Conservation (phyloP, 92 coral and sea anemone species). For the Scolanthus callimorphus region DNA sequence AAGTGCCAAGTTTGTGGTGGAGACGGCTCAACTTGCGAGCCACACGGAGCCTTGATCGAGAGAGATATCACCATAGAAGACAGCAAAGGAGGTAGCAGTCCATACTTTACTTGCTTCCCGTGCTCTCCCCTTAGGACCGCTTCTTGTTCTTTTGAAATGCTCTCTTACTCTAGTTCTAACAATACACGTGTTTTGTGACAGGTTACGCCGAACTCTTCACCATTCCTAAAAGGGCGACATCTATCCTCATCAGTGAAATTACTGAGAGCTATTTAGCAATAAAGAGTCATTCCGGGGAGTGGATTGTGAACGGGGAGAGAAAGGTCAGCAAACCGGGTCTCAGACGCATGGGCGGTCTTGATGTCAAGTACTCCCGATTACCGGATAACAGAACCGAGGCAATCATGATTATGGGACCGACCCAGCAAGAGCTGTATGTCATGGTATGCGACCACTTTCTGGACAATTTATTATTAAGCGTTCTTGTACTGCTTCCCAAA, state of each 20-base stretch:
- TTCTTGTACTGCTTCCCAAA: too few species aligned
- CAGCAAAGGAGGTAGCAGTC: constrained; percentile 46
- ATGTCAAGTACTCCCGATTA: constrained; percentile 56
- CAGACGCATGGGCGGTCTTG: constrained; percentile 41
- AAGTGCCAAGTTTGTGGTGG: constrained; percentile 83
- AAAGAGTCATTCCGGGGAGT: constrained; percentile 55
- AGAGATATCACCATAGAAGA: constrained; percentile 42
- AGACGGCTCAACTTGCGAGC: constrained; percentile 59
- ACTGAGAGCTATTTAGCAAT: constrained; percentile 67
- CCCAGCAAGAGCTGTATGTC: constrained; percentile 52
- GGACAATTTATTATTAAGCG: too few species aligned
- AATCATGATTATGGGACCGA: constrained; percentile 69
- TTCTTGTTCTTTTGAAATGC: too few species aligned
- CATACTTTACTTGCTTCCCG: too few species aligned
- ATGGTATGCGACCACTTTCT: too few species aligned
- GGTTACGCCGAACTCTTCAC: constrained; percentile 64
- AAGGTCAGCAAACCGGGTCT: constrained; percentile 56
- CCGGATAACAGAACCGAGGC: constrained; percentile 52
- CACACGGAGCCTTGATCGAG: constrained; percentile 40
- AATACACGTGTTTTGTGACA: constrained; percentile 11
- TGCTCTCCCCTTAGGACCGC: too few species aligned
- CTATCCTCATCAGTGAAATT: constrained; percentile 47
- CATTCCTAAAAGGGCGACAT: constrained; percentile 69
- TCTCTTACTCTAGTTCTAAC: too few species aligned
- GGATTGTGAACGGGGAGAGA: constrained; percentile 54